These are phyloP conservation scores for Asobara japonica DNA, from an alignment of 1,140 invertebrate species.

Conservation along the genomic window DNA sequence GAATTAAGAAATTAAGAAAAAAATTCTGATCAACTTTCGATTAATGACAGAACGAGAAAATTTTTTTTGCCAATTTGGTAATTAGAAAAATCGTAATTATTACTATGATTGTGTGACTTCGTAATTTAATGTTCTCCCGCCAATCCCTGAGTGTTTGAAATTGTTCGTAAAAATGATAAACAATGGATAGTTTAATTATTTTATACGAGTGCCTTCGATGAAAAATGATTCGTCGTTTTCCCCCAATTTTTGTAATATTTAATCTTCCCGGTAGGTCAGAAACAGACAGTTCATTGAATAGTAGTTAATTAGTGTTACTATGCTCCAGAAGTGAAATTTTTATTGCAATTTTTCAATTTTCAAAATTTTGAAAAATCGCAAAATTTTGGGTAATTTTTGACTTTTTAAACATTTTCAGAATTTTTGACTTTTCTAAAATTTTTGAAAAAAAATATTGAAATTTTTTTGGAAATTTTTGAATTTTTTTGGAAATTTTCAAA, in stretches of 20 bases:
- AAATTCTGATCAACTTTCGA: too few relatives aligned
- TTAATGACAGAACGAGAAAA: background rate
- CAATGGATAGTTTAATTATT: background rate
- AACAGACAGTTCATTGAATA: too few relatives aligned
- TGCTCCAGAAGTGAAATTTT: too few relatives aligned
- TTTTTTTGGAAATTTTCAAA: too few relatives aligned
- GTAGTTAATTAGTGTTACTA: too few relatives aligned
- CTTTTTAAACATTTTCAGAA: too few relatives aligned
- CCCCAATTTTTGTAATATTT: background rate
- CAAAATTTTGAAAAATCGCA: too few relatives aligned
- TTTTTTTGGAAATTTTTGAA: too few relatives aligned
- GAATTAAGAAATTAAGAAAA: background rate
- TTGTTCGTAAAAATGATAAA: background rate
- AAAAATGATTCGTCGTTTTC: background rate
- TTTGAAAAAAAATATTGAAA: too few relatives aligned
- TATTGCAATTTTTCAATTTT: too few relatives aligned
- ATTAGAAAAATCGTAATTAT: background rate
- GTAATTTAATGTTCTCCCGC: background rate
- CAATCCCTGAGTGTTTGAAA: slow-evolving; percentile 5
- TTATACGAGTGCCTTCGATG: slow-evolving; percentile 15
- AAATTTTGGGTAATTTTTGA: too few relatives aligned
- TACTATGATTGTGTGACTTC: slow-evolving; percentile 7
- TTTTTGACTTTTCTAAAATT: too few relatives aligned
- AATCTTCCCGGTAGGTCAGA: background rate
- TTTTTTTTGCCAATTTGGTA: background rate